Evolutionary conservation across 2,888 invertebrate species (phyloP).

Genomic region (Raillietiella orientalis): DNA sequence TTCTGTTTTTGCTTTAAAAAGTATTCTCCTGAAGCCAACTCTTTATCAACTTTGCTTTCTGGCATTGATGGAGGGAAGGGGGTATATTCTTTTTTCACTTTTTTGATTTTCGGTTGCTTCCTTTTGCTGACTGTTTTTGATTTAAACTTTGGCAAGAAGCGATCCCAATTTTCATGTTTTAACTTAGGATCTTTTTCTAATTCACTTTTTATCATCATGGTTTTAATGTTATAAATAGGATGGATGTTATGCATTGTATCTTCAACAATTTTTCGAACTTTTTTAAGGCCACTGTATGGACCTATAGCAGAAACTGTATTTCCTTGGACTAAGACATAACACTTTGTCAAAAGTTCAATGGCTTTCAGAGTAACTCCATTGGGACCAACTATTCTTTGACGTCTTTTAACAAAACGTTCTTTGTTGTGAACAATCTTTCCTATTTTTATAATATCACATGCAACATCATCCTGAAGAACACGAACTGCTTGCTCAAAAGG

Average conservation of each 20-base stretch:
- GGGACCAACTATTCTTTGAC: conserved; percentile 79
- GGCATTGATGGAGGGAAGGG: conserved; percentile 85
- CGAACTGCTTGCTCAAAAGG: conserved; percentile 78
- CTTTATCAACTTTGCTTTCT: conserved; percentile 69
- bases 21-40: conserved; percentile 82
- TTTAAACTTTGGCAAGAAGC: conserved; percentile 80
- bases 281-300: conserved; percentile 46
- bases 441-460: conserved; percentile 28
- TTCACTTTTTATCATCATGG: conserved; percentile 87
- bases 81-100: conserved; percentile 71
- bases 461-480: conserved; percentile 41
- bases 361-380: conserved; percentile 95
- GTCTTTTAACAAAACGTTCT: conserved; percentile 74
- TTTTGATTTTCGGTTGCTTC: conserved; percentile 58
- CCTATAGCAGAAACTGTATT: conserved; percentile 91
- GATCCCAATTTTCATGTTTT: conserved; percentile 77
- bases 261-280: conserved; percentile 52
- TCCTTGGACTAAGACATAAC: conserved; percentile 87
- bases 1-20: conserved; percentile 56
- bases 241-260: conserved; percentile 98
- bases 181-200: conserved; percentile 69
- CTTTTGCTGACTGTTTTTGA: conserved; percentile 57
- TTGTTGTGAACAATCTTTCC: conserved; percentile 58
- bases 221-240: conserved; percentile 42
- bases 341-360: conserved; percentile 76